Percentiles rank a stretch among this genome's conserved stretches.
These are phyloP conservation scores for Eupeodes luniger DNA, from an alignment of 2,888 invertebrate genomes.

Conservation along the genomic window DNA sequence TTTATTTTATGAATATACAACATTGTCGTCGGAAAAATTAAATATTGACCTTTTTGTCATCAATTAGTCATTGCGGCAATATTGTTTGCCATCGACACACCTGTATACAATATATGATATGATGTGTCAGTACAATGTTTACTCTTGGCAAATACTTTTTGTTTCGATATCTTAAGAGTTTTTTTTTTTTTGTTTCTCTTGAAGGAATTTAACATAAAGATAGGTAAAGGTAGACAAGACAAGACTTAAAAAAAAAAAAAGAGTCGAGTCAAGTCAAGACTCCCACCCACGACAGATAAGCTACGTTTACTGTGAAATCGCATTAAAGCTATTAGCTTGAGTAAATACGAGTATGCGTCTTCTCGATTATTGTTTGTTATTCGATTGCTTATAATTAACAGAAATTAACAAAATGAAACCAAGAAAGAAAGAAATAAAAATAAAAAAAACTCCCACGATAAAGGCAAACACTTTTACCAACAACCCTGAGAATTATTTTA, in stretches of 20 bases:
- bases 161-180: conserved; percentile 65
- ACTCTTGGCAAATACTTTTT: conserved; percentile 60
- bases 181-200: conserved; percentile 18
- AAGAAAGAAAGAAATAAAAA: not conserved
- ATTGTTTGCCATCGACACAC: conserved; percentile 73
- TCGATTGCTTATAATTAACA: conserved; percentile 62
- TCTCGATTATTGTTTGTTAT: conserved; percentile 35
- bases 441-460: conserved; percentile 35
- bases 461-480: conserved; percentile 11
- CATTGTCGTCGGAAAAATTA: conserved; percentile 60
- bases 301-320: conserved; percentile 75
- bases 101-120: conserved; percentile 61
- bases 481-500: not conserved
- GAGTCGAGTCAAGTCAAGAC: conserved; percentile 21
- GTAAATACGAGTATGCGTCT: conserved; percentile 54
- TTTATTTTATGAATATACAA: conserved; percentile 50
- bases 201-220: conserved; percentile 56
- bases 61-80: conserved; percentile 73
- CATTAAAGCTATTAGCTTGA: conserved; percentile 74
- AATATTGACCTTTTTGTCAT: conserved; percentile 76
- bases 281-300: conserved; percentile 69
- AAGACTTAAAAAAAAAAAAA: not conserved
- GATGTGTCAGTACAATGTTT: conserved; percentile 69
- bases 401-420: conserved; percentile 33
- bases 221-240: conserved; percentile 9